Percentiles rank a stretch among this genome's conserved stretches.
Conservation (phyloP, 2,797 vertebrate genomes). For the Xenopus petersii region DNA sequence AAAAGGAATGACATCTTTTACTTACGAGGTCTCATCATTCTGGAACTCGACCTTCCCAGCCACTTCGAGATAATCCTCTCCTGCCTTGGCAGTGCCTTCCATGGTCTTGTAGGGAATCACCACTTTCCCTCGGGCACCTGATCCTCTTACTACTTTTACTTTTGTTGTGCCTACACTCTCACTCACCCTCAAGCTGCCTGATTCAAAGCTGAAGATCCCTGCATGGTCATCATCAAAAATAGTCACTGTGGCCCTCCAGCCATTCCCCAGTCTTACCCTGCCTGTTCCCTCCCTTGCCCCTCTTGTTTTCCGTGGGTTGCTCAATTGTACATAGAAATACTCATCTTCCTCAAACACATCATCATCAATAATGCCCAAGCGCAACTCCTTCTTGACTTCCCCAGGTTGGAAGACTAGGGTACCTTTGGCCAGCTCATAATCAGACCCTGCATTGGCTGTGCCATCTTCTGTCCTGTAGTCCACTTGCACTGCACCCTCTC, state of each 20-base stretch:
- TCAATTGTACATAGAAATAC: slow-evolving; percentile 80
- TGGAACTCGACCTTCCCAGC: slow-evolving; percentile 79
- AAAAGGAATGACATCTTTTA: slow-evolving; percentile 20
- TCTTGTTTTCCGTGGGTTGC: slow-evolving; percentile 64
- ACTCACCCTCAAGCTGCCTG: slow-evolving; percentile 65
- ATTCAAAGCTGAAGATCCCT: slow-evolving; percentile 80
- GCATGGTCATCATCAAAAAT: slow-evolving; percentile 85
- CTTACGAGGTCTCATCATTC: slow-evolving; percentile 83
- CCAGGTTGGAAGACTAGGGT: slow-evolving; percentile 76
- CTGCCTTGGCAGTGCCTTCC: slow-evolving; percentile 71
- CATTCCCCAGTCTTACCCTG: slow-evolving; percentile 70
- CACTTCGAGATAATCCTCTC: slow-evolving; percentile 75
- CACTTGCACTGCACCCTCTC: slow-evolving; percentile 70
- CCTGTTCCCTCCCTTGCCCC: slow-evolving; percentile 44
- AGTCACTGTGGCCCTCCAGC: slow-evolving; percentile 77
- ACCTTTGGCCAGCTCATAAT: slow-evolving; percentile 81
- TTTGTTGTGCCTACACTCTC: slow-evolving; percentile 71
- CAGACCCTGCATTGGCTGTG: slow-evolving; percentile 79
- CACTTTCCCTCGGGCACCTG: slow-evolving; percentile 68
- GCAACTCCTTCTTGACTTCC: slow-evolving; percentile 75
- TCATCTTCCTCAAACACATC: slow-evolving; percentile 85
- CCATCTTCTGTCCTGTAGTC: slow-evolving; percentile 82
- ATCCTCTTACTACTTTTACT: slow-evolving; percentile 70
- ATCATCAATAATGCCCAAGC: slow-evolving; percentile 79
- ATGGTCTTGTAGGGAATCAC: slow-evolving; percentile 69